Evolutionary conservation across 2,113 vertebrate species (phyloP), one percentile per base, ranked within the genome.

Genomic region (Sinosuthora webbiana): DNA sequence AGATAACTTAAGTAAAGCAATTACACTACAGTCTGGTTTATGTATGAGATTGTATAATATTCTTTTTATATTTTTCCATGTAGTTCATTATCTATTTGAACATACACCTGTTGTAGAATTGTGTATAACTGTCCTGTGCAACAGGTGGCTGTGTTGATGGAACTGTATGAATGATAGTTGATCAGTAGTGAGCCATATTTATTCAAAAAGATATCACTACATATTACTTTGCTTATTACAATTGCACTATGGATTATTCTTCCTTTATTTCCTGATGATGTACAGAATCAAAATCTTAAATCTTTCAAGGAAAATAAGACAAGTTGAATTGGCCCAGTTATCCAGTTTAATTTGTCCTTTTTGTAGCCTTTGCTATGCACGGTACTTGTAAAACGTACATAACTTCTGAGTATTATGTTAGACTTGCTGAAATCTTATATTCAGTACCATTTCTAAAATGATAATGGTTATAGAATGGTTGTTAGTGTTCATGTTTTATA

Each of bases 161-260:
- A 95, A 82, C 74, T 79, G 87, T 92, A 79, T 63, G 75, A 76
- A 91, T 77, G 95, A 89, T 89, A 94, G 83, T 82, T 85, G 96
- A 93, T 93, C 90, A 91, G 87, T 95, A 97, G 97, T 95, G 97
- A 98, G 97, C 97, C 98, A 97, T 98, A 97, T 98, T 97, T 98
- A 96, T 97, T 97, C 65, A 67, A 44, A 86, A 96, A 94, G 92
- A 94, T 91, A 94, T 93, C 97, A 97, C 96, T 97, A 97, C 96
- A 74, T 96, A 75, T 95, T 91, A 93, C 81, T 71, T 89, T 97
- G 97, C 97, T 98, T 95, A 96, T 95, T 97, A 94, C 97, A 90
- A 98, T 97, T 97, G 97, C 97, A 98, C 98, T 98, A 97, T 96
- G 96, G 96, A 83, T 96, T 97, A 92, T 94, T 95, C 94, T 98